Base-by-base conservation (phyloP, 2,888 invertebrate genomes). In the Cataglyphis rosenhaueri region DNA sequence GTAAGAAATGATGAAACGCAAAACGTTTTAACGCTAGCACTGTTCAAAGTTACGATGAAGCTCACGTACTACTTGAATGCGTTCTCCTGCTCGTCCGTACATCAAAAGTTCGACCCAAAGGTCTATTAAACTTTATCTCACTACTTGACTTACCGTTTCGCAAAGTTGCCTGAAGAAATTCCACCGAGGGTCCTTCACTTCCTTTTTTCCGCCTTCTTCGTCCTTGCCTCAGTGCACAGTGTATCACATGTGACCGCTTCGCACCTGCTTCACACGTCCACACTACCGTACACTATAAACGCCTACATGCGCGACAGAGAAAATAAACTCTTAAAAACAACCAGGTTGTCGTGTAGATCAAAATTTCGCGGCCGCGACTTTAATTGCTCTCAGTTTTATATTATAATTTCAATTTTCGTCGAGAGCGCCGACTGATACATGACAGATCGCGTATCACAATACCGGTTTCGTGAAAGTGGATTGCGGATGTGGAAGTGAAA, bases 111-210 rank as follows among this genome's bases (percentile, higher is more conserved):
- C 48, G 81, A 59, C 35, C 68, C 76, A 55, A 84, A 57, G 75
- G 82, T 79, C 83, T 82, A 83, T 88, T 86, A 87, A 88, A 86
- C 85, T 88, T 88, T 82, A 86, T 88, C 84, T 75, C 70, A 82
- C 75, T 81, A 73, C 84, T 86, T 71, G 85, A 88, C 88, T 88
- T 85, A 88, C 88, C 88, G 87, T 85, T 88, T 87, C 83, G 86
- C 78, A 75, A 82, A 86, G 76, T 73, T 81, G 84, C 65, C 84
- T 64, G 52, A 83, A 70, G 83, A 74, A 81, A 82, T 86, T 81
- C 78, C 78, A 68, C 71, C 55, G 48, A 48, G 71, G 29, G 81
- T 71, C 75, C 52, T 81, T 74, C 71, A 55, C 9, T 25, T 70
- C 62, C 44, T 64, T 79, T 76, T 74, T 73, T 32, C 41, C 75